Conservation (phyloP, 2,888 invertebrate species). For the Drosophila koepferae region DNA sequence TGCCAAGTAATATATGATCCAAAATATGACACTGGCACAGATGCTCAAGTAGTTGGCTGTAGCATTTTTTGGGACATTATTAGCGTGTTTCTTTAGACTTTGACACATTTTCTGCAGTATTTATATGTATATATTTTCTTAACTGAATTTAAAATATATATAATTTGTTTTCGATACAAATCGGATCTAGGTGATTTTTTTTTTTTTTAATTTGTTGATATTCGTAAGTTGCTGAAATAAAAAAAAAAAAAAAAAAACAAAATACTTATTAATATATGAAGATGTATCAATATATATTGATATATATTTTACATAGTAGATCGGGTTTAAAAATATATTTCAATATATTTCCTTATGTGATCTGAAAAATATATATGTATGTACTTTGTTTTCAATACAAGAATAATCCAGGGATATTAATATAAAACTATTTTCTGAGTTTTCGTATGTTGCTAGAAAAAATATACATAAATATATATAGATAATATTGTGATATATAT, state of each 20-base stretch:
- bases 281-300: too few species aligned
- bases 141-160: background rate
- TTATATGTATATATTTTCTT: background rate
- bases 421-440: background rate
- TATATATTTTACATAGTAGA: too few species aligned
- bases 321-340: too few species aligned
- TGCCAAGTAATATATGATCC: conserved; percentile 49
- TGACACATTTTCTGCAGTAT: conserved; percentile 25
- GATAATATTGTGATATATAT: too few species aligned
- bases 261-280: too few species aligned
- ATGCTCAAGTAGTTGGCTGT: conserved; percentile 36
- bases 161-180: background rate
- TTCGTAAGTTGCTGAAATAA: too few species aligned
- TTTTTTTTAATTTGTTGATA: too few species aligned
- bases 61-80: conserved; percentile 28
- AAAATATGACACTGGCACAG: conserved; percentile 48
- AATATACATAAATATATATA: too few species aligned
- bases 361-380: too few species aligned
- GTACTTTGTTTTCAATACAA: background rate
- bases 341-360: too few species aligned
- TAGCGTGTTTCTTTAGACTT: background rate
- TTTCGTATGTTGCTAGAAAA: background rate
- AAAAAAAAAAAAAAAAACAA: too few species aligned
- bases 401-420: background rate
- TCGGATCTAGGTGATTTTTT: too few species aligned